Conservation (phyloP, 2,888 invertebrate genomes). For the Nephrotoma flavescens region DNA sequence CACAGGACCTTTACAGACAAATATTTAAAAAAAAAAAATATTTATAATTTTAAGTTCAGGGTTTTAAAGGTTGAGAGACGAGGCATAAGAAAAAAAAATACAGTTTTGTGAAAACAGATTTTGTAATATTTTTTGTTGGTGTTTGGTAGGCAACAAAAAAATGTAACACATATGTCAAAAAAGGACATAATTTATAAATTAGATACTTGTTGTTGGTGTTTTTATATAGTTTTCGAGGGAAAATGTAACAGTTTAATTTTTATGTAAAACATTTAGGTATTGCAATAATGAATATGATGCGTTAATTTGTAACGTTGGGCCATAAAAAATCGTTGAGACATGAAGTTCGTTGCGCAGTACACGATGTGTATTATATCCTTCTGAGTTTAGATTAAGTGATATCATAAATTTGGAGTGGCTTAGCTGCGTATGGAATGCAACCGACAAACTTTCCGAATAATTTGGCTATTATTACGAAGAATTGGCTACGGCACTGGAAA, state of each 20-base stretch:
- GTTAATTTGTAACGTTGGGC: neutral
- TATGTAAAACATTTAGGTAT: neutral
- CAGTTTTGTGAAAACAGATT: neutral
- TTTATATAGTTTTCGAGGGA: neutral
- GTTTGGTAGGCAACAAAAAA: neutral
- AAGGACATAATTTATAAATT: neutral
- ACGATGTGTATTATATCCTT: no score
- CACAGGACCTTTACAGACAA: neutral
- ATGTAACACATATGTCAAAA: neutral
- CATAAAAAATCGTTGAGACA: neutral
- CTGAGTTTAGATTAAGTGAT: no score
- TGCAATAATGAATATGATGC: neutral
- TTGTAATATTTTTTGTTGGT: neutral
- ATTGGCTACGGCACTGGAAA: no score
- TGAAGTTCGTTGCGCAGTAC: neutral
- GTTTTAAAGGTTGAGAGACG: neutral
- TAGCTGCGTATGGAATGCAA: no score
- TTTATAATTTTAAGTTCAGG: neutral
- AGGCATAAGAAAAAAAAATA: neutral
- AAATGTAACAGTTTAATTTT: neutral
- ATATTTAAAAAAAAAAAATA: neutral
- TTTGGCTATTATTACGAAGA: no score
- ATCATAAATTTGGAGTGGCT: no score
- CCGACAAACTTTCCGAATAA: no score
- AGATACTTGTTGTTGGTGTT: neutral